phyloP scores from a whole-genome alignment of 2,113 vertebrate species.

The Chrysemys picta region DNA sequence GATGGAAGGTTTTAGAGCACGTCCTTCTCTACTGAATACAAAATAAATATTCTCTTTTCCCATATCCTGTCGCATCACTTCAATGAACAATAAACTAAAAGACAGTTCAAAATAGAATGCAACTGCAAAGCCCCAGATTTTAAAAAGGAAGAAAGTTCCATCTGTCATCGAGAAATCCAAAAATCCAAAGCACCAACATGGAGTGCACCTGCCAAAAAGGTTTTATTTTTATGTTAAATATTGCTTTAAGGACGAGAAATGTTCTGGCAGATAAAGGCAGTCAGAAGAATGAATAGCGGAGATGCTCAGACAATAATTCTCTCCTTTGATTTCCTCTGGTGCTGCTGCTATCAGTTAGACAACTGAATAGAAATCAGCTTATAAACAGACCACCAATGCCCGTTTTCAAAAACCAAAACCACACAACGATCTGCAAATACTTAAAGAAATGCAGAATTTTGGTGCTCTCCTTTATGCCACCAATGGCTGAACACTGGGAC shows the following conservation, averaged over 20 bases:
- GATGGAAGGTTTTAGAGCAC: not conserved
- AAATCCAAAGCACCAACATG: slow-evolving; percentile 51
- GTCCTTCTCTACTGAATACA: not conserved
- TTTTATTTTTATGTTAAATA: slow-evolving; percentile 68
- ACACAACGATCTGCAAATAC: slow-evolving; percentile 44
- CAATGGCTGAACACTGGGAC: not conserved
- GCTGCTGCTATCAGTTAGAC: slow-evolving; percentile 63
- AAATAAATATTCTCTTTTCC: not conserved
- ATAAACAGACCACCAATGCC: slow-evolving; percentile 57
- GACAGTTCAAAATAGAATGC: slow-evolving; percentile 37
- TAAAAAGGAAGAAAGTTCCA: slow-evolving; percentile 62
- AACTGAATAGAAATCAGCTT: slow-evolving; percentile 71
- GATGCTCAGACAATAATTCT: slow-evolving; percentile 70
- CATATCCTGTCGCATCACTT: slow-evolving; percentile 24
- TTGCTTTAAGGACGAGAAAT: slow-evolving; percentile 70
- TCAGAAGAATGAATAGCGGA: slow-evolving; percentile 59
- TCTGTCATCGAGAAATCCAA: slow-evolving; percentile 62
- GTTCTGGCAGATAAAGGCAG: slow-evolving; percentile 66
- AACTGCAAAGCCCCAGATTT: slow-evolving; percentile 49
- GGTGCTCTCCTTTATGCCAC: not conserved
- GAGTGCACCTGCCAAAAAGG: slow-evolving; percentile 65
- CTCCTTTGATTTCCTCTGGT: slow-evolving; percentile 66
- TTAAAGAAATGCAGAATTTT: not conserved
- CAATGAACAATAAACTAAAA: slow-evolving; percentile 61
- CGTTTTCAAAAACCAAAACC: slow-evolving; percentile 52